phyloP scores from a whole-genome alignment of 1,140 invertebrate species.

The Camponotus pennsylvanicus region DNA sequence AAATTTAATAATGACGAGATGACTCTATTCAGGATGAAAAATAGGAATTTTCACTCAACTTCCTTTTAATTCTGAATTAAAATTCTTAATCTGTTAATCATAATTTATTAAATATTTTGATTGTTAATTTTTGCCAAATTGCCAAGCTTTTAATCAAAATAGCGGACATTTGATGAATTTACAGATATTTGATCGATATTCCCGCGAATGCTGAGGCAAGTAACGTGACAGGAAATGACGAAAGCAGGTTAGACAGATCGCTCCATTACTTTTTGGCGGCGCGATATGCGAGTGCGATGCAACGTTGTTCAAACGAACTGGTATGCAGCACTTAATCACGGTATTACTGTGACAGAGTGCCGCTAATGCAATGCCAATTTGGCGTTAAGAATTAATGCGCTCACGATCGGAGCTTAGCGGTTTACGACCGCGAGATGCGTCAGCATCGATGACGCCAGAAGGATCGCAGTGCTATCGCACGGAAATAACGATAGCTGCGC shows the following conservation, averaged over 20 bases:
- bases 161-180: background rate
- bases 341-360: constrained; percentile 73
- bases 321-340: constrained; percentile 72
- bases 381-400: constrained; percentile 77
- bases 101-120: background rate
- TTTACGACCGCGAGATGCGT: constrained; percentile 55
- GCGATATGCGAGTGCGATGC: constrained; percentile 14
- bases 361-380: constrained; percentile 77
- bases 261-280: constrained; percentile 66
- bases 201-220: background rate
- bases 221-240: constrained; percentile 32
- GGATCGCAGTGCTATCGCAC: background rate
- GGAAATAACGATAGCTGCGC: constrained; percentile 17
- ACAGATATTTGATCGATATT: background rate
- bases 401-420: constrained; percentile 56
- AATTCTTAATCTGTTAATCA: background rate
- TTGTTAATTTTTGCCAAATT: background rate
- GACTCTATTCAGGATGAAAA: background rate
- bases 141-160: background rate
- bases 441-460: constrained; percentile 63
- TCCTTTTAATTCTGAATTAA: background rate
- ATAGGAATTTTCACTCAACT: background rate
- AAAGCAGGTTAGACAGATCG: constrained; percentile 58
- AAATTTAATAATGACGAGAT: background rate
- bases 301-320: constrained; percentile 58